A percentile compares a stretch with the other conserved stretches of the same genome.
Conservation (phyloP, 2,113 vertebrate genomes). For the Chelonoidis abingdonii region DNA sequence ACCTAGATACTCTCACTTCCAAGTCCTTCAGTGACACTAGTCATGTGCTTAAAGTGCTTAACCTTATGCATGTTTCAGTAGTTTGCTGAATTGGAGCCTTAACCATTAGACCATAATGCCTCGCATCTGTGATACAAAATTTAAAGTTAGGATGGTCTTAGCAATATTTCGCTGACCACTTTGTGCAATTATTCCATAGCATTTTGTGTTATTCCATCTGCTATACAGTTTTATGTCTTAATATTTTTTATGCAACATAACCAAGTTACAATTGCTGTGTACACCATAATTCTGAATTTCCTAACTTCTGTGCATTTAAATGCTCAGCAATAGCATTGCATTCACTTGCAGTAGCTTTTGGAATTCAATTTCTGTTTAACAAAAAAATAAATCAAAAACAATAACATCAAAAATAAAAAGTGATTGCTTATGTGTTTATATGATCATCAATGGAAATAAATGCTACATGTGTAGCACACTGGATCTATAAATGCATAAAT, state of each 20-base stretch:
- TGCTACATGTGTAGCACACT: background rate
- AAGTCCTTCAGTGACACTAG: background rate
- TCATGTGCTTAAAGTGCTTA: background rate
- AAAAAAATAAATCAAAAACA: background rate
- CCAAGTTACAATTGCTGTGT: background rate
- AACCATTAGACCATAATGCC: background rate
- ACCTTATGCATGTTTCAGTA: background rate
- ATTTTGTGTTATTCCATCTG: background rate
- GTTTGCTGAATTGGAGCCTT: background rate
- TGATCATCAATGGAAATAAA: constrained; percentile 11
- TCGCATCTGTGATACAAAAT: background rate
- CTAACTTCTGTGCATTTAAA: background rate
- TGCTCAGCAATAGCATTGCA: background rate
- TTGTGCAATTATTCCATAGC: background rate
- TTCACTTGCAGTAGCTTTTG: background rate
- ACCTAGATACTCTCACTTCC: background rate
- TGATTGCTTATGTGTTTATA: background rate
- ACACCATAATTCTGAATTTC: background rate
- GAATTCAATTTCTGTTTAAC: background rate
- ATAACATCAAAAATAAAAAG: background rate
- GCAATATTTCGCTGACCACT: background rate
- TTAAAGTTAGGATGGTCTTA: background rate
- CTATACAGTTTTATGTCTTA: background rate
- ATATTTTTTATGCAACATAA: background rate
- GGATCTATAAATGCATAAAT: background rate